Percentiles rank a stretch among this genome's conserved stretches.
Evolutionary conservation across 2,797 vertebrate genomes (phyloP).

Genomic region (Crossoptilon crossoptilon): DNA sequence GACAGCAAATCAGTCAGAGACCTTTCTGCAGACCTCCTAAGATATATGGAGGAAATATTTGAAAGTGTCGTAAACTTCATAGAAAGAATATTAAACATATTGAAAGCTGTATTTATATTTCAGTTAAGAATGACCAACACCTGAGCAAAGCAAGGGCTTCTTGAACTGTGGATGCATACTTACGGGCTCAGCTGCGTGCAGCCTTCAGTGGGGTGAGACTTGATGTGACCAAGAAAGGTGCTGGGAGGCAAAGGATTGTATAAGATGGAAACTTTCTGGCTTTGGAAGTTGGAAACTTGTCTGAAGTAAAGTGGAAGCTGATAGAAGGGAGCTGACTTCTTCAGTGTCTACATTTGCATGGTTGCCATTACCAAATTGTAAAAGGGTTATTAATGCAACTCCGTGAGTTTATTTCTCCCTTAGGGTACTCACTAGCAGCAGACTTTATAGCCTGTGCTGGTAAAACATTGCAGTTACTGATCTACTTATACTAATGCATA

Average conservation of each 20-base stretch:
- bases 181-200: not conserved
- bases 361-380: not conserved
- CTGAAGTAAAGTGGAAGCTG: not conserved
- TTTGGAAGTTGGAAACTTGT: no score
- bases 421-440: not conserved
- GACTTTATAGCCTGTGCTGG: not conserved
- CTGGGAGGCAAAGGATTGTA: not conserved
- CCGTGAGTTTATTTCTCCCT: not conserved
- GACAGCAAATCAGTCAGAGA: not conserved
- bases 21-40: not conserved
- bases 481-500: not conserved
- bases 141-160: not conserved
- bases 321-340: not conserved
- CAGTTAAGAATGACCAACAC: not conserved
- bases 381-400: not conserved
- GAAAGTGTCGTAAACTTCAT: not conserved
- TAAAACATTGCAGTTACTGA: not conserved
- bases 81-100: not conserved
- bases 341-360: not conserved
- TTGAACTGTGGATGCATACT: not conserved
- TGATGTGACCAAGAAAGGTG: rapidly evolving
- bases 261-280: not conserved
- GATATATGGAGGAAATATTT: not conserved
- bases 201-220: not conserved
- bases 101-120: not conserved